Percentiles rank a stretch among this genome's conserved stretches.
These are phyloP conservation scores for Anorthoa munda DNA, from an alignment of 2,888 invertebrate species.

Conservation along the genomic window DNA sequence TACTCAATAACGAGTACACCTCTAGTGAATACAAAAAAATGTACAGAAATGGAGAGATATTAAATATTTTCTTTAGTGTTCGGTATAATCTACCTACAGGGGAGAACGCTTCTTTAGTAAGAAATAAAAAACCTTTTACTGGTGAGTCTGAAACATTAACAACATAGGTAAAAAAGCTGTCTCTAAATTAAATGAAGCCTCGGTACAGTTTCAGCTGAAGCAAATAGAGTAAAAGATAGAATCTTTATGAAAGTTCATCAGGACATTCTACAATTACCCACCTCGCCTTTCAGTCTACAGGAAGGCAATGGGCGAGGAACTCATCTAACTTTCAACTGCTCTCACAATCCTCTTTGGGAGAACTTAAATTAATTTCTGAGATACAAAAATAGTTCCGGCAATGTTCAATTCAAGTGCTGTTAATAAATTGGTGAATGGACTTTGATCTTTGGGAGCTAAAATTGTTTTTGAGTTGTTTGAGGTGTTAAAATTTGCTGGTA, in stretches of 20 bases:
- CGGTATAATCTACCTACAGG: slow-evolving; percentile 43
- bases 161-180: slow-evolving; percentile 31
- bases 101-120: slow-evolving; percentile 26
- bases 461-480: neutral
- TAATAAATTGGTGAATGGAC: slow-evolving; percentile 19
- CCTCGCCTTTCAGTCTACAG: slow-evolving; percentile 42
- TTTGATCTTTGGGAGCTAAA: slow-evolving; percentile 2
- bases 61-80: slow-evolving; percentile 55
- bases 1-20: slow-evolving; percentile 26
- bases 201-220: slow-evolving; percentile 23
- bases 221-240: slow-evolving; percentile 55
- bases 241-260: slow-evolving; percentile 64
- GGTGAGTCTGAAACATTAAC: slow-evolving; percentile 47
- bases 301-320: slow-evolving; percentile 55
- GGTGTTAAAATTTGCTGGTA: too few relatives aligned
- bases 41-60: slow-evolving; percentile 46
- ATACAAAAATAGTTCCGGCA: slow-evolving; percentile 50
- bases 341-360: slow-evolving; percentile 60
- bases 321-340: slow-evolving; percentile 65
- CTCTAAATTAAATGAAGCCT: slow-evolving; percentile 47
- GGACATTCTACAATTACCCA: slow-evolving; percentile 61
- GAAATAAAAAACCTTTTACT: slow-evolving; percentile 45
- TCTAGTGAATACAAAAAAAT: slow-evolving; percentile 44
- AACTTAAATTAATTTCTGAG: slow-evolving; percentile 66
- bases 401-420: slow-evolving; percentile 16